Evolutionary conservation across 2,113 vertebrate genomes (phyloP), one percentile per base, ranked within the genome.

Genomic region (Promerops cafer): DNA sequence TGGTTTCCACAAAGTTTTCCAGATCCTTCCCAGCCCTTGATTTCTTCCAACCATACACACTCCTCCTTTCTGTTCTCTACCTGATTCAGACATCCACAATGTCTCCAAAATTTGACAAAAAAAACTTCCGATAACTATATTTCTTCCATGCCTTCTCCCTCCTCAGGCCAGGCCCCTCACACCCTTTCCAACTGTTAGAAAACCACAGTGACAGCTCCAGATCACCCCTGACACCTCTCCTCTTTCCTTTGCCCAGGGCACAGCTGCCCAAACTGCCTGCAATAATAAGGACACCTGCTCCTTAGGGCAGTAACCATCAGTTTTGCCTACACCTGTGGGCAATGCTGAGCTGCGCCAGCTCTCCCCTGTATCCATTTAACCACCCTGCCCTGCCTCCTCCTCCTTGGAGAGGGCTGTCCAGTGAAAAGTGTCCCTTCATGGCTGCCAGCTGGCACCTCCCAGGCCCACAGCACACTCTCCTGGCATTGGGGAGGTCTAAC

Each of bases 161-260:
- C 26, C 26, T 17, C 12, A 44, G 14, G 9, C 22, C 47, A 87
- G 37, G 24, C 3, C 8, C 13, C 9, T 68, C 0, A 0, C 16
- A n/a, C 7, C 30, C 5, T 70, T 92, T 70, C 0, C 1, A 31
- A 10, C 20, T 16, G 13, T 21, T 40, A 11, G 31, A 61, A 74
- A 84, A 40, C 10, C 28, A 52, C 0, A 0, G 9, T 3, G 4
- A 54, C 42, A 35, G 4, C 8, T 39, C 30, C 35, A 75, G 33
- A 40, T 82, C 33, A 27, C 5, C 16, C 26, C 9, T 50, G 14
- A 39, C 7, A 69, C 27, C 8, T 71, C 23, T 40, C 22, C 26
- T 57, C 27, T 26, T 22, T 24, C 60, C 30, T 37, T 60, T 64
- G 53, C 37, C 59, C 35, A 39, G 35, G 35, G 13, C 28, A 61